Evolutionary conservation across 2,113 vertebrate species (phyloP).

Genomic region (Alligator mississippiensis): DNA sequence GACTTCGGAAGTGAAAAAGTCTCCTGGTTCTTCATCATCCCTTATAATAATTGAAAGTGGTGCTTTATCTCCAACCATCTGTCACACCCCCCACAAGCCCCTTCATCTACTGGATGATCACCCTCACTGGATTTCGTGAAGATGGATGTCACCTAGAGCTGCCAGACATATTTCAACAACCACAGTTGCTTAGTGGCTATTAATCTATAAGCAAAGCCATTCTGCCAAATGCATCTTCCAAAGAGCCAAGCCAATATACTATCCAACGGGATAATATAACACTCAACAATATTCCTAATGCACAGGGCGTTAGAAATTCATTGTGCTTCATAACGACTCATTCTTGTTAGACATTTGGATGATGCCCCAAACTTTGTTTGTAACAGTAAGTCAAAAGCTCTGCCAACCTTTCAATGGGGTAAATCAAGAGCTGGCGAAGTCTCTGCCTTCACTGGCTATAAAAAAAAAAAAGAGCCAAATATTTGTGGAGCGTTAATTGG

Average conservation of each 20-base stretch:
- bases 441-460: neutral
- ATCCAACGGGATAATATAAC: neutral
- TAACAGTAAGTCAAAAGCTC: neutral
- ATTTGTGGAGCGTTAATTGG: neutral
- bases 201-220: neutral
- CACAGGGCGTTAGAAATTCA: neutral
- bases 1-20: neutral
- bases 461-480: neutral
- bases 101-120: neutral
- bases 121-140: neutral
- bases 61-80: neutral
- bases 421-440: neutral
- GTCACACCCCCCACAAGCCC: neutral
- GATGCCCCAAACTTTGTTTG: neutral
- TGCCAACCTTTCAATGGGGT: rapidly evolving
- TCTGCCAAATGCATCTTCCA: neutral
- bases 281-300: neutral
- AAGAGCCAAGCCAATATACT: neutral
- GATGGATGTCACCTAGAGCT: neutral
- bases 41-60: neutral
- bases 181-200: neutral
- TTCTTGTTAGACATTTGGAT: neutral
- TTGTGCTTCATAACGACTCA: neutral
- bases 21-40: neutral
- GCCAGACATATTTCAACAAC: neutral